A percentile compares a stretch with the other conserved stretches of the same genome.
phyloP scores from a whole-genome alignment of 2,888 invertebrate species.

The Drosophila pegasa region DNA sequence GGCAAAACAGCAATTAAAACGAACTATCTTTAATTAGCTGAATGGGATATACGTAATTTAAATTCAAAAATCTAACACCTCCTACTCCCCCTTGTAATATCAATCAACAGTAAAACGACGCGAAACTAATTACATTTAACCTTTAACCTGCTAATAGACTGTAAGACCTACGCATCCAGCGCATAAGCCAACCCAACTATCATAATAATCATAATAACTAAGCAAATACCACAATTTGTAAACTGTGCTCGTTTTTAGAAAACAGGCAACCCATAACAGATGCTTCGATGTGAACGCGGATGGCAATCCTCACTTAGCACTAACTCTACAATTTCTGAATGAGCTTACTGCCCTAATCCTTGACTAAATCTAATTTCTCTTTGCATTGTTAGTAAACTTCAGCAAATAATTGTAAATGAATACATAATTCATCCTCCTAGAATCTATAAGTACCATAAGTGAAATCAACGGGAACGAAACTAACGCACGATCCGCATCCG shows the following conservation, averaged over 20 bases:
- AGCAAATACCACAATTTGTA: slow-evolving; percentile 56
- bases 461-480: slow-evolving; percentile 25
- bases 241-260: slow-evolving; percentile 66
- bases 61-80: slow-evolving; percentile 54
- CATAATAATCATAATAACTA: slow-evolving; percentile 46
- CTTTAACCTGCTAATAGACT: slow-evolving; percentile 42
- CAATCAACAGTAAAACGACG: slow-evolving; percentile 67
- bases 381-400: slow-evolving; percentile 63
- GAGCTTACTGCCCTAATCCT: slow-evolving; percentile 46
- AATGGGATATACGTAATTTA: slow-evolving; percentile 32
- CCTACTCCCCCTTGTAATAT: slow-evolving; percentile 62
- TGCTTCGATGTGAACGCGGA: slow-evolving; percentile 67
- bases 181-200: slow-evolving; percentile 63
- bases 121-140: slow-evolving; percentile 48
- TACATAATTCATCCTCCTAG: slow-evolving; percentile 48
- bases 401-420: slow-evolving; percentile 75
- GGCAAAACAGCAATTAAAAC: slow-evolving; percentile 32
- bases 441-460: slow-evolving; percentile 16
- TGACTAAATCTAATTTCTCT: slow-evolving; percentile 52
- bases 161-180: slow-evolving; percentile 28
- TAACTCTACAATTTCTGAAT: slow-evolving; percentile 56
- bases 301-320: slow-evolving; percentile 22
- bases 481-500: slow-evolving; percentile 17
- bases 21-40: slow-evolving; percentile 21
- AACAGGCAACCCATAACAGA: slow-evolving; percentile 77